Evolutionary conservation across 37 sponge, comb jelly and placozoan species (phyloP), one percentile per base, ranked within the genome.

Genomic region (Tethya wilhelma): DNA sequence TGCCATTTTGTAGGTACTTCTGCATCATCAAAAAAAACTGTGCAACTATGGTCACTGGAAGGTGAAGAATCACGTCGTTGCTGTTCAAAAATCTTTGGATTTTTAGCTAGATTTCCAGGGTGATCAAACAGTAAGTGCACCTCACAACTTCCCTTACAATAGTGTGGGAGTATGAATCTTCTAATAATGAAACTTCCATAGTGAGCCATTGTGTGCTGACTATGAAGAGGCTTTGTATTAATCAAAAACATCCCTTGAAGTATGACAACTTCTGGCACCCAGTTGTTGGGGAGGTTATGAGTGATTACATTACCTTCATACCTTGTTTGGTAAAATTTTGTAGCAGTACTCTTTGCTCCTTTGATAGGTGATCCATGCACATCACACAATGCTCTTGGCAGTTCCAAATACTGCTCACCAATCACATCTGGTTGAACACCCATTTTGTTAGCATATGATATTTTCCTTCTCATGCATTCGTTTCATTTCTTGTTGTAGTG

Each of bases 51-150:
- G 28, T 38, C 34, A 6, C 5, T 38, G 19, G 67, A 5, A 8
- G 32, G 26, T n/a, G 30, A 4, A 23, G 49, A 12, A 45, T 73
- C 74, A 9, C 74, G 23, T 73, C 33, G 22, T 8, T 9, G 32
- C 56, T 29, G 49, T 31, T 53, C 56, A 73, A 73, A 49, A n/a
- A 4, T 8, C 56, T 73, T 73, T 17, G 74, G 74, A 19, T 8
- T 73, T 5, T 28, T 28, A 8, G 5, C 23, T 9, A 14, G 32
- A 30, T 30, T 68, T 8, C 56, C 56, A 17, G 74, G 74, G 8
- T 45, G 11, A 56, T 73, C 74, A 28, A 73, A 73, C 4, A 73
- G 17, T 9, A 73, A 5, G 26, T 73, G 74, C 7, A 73, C 74
- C 31, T 44, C 28, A 5, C 4, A 23, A 26, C 31, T 9, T 22